These are phyloP conservation scores for Rhyacophila brunnea DNA, from an alignment of 1,140 invertebrate species.

Conservation along the genomic window DNA sequence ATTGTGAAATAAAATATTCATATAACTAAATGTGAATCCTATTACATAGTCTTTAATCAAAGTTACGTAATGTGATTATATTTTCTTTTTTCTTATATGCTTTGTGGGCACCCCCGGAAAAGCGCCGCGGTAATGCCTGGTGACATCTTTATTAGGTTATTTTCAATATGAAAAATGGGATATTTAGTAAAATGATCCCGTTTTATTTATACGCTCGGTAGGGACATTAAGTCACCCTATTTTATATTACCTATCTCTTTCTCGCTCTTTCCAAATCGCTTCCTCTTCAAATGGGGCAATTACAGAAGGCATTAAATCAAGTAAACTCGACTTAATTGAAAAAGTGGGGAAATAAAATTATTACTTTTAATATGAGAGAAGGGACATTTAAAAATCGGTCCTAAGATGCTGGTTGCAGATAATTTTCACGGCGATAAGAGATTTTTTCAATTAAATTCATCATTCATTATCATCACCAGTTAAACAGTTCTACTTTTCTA, in stretches of 20 bases:
- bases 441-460: too few relatives aligned
- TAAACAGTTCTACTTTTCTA: too few relatives aligned
- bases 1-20: too few relatives aligned
- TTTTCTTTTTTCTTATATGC: too few relatives aligned
- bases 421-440: too few relatives aligned
- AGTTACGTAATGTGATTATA: too few relatives aligned
- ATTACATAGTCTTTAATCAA: too few relatives aligned
- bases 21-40: too few relatives aligned
- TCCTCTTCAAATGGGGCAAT: slow-evolving; percentile 15
- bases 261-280: not conserved
- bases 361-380: too few relatives aligned
- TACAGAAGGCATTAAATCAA: slow-evolving; percentile 21
- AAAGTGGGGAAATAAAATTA: slow-evolving; percentile 8
- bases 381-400: too few relatives aligned
- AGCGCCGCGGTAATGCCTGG: slow-evolving; percentile 26
- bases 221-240: slow-evolving; percentile 24
- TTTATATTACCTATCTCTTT: not conserved
- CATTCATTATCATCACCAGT: too few relatives aligned
- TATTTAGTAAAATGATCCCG: slow-evolving; percentile 31
- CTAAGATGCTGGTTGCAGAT: too few relatives aligned
- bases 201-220: slow-evolving; percentile 9
- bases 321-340: slow-evolving; percentile 19
- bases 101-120: slow-evolving; percentile 15
- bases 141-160: slow-evolving; percentile 37
- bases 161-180: slow-evolving; percentile 36